A percentile compares a stretch with the other conserved stretches of the same genome.
Conservation (phyloP, 2,113 vertebrate genomes). For the Rafetus swinhoei region DNA sequence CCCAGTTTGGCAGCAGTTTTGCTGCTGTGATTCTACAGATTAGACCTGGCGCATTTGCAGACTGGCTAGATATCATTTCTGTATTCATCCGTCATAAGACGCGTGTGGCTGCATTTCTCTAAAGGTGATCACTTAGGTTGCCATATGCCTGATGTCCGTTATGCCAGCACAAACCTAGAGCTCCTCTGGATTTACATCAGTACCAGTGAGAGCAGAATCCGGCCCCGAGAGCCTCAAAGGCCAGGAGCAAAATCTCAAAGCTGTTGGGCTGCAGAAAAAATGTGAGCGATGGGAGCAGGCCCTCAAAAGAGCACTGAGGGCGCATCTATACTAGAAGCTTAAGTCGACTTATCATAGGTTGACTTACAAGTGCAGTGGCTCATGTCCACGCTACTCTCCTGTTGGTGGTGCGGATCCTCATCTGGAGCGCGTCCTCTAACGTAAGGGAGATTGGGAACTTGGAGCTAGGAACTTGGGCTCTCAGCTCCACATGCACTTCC, state of each 20-base stretch:
- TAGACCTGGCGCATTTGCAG: rapidly evolving
- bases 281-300: not conserved
- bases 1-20: rapidly evolving
- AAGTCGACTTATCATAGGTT: no score
- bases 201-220: not conserved
- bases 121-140: not conserved
- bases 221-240: rapidly evolving
- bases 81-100: rapidly evolving
- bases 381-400: no score
- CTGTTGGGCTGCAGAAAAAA: not conserved
- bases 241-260: not conserved
- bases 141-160: no score
- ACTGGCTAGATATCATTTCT: rapidly evolving
- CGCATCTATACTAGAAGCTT: no score
- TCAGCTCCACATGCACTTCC: no score
- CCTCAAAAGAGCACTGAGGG: not conserved
- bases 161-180: no score
- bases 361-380: no score
- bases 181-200: not conserved
- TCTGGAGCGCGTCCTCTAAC: no score
- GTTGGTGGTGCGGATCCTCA: no score
- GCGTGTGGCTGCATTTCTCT: not conserved
- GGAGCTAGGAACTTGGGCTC: no score
- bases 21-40: not conserved
- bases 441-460: no score